Conservation (phyloP, 92 coral and sea anemone species). For the Zoanthus gigantus region DNA sequence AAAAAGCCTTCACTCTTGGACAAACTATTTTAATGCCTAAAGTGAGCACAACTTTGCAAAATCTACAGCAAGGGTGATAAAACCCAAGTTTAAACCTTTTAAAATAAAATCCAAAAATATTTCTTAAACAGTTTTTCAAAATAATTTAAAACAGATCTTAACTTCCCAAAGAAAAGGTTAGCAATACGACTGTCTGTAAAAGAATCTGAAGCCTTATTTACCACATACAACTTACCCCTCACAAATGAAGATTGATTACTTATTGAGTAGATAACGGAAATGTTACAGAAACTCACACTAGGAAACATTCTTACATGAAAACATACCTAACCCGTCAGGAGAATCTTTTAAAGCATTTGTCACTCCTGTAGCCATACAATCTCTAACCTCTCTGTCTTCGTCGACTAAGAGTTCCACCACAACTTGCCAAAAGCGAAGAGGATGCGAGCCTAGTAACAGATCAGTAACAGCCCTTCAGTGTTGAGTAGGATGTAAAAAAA, state of each 20-base stretch:
- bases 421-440: constrained; percentile 26
- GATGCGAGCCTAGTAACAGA: not conserved
- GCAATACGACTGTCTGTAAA: too few relatives aligned
- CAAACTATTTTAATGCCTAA: too few relatives aligned
- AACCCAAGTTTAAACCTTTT: too few relatives aligned
- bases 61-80: too few relatives aligned
- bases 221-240: too few relatives aligned
- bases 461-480: not conserved
- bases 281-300: not conserved
- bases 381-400: constrained; percentile 40
- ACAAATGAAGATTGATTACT: too few relatives aligned
- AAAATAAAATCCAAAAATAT: too few relatives aligned
- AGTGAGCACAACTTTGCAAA: too few relatives aligned
- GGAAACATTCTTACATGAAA: not conserved
- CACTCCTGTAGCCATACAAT: constrained; percentile 31
- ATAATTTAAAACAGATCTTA: too few relatives aligned
- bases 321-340: constrained; percentile 1
- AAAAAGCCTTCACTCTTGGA: too few relatives aligned
- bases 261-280: not conserved
- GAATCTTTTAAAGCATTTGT: not conserved
- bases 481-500: not conserved
- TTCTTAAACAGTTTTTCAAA: too few relatives aligned
- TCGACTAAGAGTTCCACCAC: constrained; percentile 24
- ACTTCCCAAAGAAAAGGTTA: too few relatives aligned
- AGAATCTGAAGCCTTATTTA: not conserved